Evolutionary conservation across 2,113 vertebrate genomes (phyloP).

Genomic region (Cyprinodon tularosa): DNA sequence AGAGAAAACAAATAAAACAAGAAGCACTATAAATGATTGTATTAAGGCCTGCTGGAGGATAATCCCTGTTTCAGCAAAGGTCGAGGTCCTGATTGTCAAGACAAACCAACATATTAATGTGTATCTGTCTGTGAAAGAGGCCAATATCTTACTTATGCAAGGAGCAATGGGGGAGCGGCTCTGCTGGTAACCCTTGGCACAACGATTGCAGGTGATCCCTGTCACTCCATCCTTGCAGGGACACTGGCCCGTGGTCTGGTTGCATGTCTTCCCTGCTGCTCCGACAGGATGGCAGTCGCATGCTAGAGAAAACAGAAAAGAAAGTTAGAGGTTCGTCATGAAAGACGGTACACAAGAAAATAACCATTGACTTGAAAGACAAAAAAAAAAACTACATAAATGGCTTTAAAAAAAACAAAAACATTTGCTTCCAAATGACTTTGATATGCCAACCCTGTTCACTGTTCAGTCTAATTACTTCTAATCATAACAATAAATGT

Average conservation of each 20-base stretch:
- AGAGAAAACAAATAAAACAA: no score
- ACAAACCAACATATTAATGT: not conserved
- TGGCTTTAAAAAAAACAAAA: slow-evolving; percentile 18
- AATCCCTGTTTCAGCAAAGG: not conserved
- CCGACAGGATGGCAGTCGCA: slow-evolving; percentile 98
- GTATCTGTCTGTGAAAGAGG: not conserved
- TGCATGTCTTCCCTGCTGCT: slow-evolving; percentile 97
- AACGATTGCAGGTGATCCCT: slow-evolving; percentile 98
- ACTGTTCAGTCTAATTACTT: slow-evolving; percentile 46
- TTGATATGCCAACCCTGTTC: slow-evolving; percentile 5
- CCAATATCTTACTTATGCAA: slow-evolving; percentile 90
- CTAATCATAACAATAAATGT: slow-evolving; percentile 30
- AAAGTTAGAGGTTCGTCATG: not conserved
- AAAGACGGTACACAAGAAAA: slow-evolving; percentile 12
- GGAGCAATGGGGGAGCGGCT: slow-evolving; percentile 98
- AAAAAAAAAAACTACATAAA: not conserved
- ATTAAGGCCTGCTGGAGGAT: not conserved
- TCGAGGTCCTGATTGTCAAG: not conserved
- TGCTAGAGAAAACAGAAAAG: slow-evolving; percentile 73
- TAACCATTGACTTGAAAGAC: slow-evolving; percentile 17
- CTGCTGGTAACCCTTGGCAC: slow-evolving; percentile 99
- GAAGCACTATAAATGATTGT: no score
- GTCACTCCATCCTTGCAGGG: slow-evolving; percentile 98
- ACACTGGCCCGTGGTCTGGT: slow-evolving; percentile 99
- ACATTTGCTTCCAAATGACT: slow-evolving; percentile 33